phyloP scores from a whole-genome alignment of 1,140 invertebrate species.

The Orchestia grillus region DNA sequence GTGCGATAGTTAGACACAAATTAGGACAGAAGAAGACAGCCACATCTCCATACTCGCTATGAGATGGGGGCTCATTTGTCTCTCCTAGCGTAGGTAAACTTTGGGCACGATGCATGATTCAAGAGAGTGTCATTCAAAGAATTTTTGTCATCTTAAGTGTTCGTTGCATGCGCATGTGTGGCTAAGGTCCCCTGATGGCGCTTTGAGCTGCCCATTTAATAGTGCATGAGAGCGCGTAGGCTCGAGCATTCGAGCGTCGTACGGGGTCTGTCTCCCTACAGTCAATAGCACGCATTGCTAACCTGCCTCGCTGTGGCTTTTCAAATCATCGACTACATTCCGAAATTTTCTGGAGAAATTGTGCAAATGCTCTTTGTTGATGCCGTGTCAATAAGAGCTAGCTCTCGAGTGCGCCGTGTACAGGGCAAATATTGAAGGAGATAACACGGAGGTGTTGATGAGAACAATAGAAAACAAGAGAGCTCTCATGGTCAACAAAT shows the following conservation, averaged over 20 bases:
- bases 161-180: constrained; percentile 5
- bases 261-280: neutral
- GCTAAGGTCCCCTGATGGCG: neutral
- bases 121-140: neutral
- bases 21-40: constrained; percentile 4
- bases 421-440: constrained; percentile 47
- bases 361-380: constrained; percentile 52
- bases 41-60: neutral
- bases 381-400: constrained; percentile 41
- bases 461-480: constrained; percentile 56
- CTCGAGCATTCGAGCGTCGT: neutral
- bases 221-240: neutral
- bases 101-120: constrained; percentile 11
- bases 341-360: constrained; percentile 56
- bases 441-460: constrained; percentile 54
- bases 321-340: constrained; percentile 54
- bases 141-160: constrained; percentile 31
- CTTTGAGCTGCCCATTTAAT: neutral
- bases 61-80: neutral
- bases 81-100: neutral
- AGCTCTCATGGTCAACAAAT: constrained; percentile 55
- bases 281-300: constrained; percentile 33
- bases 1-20: neutral
- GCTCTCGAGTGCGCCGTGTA: constrained; percentile 56
- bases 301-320: constrained; percentile 41